Conservation (phyloP, 2,797 vertebrate genomes). For the Podarcis lilfordi region DNA sequence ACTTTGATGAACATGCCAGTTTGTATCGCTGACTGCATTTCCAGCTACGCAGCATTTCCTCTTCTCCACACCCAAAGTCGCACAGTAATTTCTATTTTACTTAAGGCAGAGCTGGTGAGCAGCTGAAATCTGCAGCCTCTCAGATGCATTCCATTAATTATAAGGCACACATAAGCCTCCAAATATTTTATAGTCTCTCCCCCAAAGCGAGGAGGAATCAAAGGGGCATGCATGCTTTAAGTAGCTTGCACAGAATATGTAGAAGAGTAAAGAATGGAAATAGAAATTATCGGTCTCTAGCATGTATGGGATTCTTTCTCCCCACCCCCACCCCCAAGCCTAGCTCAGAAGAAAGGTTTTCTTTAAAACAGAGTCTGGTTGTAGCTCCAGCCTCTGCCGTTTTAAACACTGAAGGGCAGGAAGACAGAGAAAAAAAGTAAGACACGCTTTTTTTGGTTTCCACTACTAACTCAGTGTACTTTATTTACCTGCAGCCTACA, state of each 20-base stretch:
- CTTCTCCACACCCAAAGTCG: constrained; percentile 31
- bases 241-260: neutral
- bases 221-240: neutral
- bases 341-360: neutral
- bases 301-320: neutral
- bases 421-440: constrained; percentile 6
- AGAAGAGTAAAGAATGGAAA: neutral
- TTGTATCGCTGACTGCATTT: neutral
- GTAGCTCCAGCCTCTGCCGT: neutral
- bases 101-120: neutral
- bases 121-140: constrained; percentile 27
- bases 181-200: neutral
- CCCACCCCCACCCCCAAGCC: neutral
- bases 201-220: neutral
- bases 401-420: constrained; percentile 2
- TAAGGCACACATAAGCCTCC: neutral
- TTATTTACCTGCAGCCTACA: constrained; percentile 83
- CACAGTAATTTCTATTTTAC: constrained; percentile 50
- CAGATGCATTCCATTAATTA: neutral
- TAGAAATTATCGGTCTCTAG: neutral
- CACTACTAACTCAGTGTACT: constrained; percentile 81
- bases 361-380: neutral
- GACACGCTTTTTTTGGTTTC: constrained; percentile 73
- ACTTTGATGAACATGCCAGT: neutral
- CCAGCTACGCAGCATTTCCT: constrained; percentile 27